Evolutionary conservation across 2,113 vertebrate genomes (phyloP), one percentile per base, ranked within the genome.

Genomic region (Xenopus laevis): DNA sequence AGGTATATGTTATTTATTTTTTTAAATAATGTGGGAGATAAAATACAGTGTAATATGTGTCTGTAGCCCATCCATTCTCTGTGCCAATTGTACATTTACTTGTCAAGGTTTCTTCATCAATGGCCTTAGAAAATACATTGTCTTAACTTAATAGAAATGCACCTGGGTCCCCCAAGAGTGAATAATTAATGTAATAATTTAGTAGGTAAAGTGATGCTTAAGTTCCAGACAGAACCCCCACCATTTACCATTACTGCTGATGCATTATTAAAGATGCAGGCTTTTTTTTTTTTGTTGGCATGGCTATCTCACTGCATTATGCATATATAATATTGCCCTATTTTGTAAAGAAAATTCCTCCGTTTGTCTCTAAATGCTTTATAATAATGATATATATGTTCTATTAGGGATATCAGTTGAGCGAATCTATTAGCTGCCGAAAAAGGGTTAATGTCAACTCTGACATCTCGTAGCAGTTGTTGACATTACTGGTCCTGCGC

Each of bases 401-500:
- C 47, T 50, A 4, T 50, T 50, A 10, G 11, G 11, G 47, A 13
- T 16, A 16, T 50, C 11, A 13, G 15, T 16, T 1, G 47, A 47
- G 61, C 61, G 47, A 52, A 66, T 53, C n/a, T 13, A 53, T 61
- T 16, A 40, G 45, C 10, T 17, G 11, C 59, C 9, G 23, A 18
- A 13, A 74, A 74, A 47, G 73, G 57, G 73, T 69, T 75, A 75
- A 75, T 11, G 7, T 45, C n/a, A 12, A 45, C 65, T 63, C 11
- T 13, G 17, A 16, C 21, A 62, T 67, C 73, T 23, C 82, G 80
- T 72, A 86, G 79, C 50, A 77, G 80, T 75, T 78, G 74, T 79
- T 84, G 82, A 80, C 83, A 74, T 63, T 2, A 83, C 78, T 82
- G 79, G 80, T 81, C 89, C 82, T 79, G 84, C 71, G 84, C 57